phyloP scores from a whole-genome alignment of 2,113 vertebrate species.

The Cygnus buccinator region DNA sequence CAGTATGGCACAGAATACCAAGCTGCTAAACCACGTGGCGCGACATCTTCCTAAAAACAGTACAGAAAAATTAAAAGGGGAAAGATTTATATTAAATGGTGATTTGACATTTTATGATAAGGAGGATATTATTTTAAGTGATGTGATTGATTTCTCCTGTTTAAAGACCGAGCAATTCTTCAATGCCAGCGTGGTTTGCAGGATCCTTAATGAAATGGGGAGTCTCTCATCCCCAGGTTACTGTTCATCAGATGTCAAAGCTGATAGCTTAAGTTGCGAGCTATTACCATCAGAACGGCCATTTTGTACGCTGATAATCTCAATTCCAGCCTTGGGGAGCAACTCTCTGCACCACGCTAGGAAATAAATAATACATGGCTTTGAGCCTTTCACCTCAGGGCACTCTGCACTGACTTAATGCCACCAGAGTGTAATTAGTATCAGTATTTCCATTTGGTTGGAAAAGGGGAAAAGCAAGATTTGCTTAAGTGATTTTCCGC shows the following conservation, averaged over 20 bases:
- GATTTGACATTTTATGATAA: neutral
- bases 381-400: constrained; percentile 35
- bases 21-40: neutral
- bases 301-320: constrained; percentile 48
- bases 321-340: constrained; percentile 9
- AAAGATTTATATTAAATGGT: neutral
- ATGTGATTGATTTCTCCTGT: neutral
- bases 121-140: constrained; percentile 11
- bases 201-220: constrained; percentile 2
- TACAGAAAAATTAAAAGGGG: constrained; percentile 4
- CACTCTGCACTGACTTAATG: neutral
- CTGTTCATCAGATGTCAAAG: constrained; percentile 32
- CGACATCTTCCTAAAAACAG: neutral
- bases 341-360: neutral
- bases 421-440: constrained; percentile 29
- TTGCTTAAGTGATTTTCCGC: constrained; percentile 7
- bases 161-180: constrained; percentile 9
- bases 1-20: neutral
- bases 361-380: constrained; percentile 63
- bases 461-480: constrained; percentile 12
- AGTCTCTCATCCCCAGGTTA: neutral
- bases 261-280: constrained; percentile 2
- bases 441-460: neutral
- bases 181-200: neutral
- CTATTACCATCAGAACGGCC: constrained; percentile 38